Evolutionary conservation across 2,797 vertebrate species (phyloP).

Genomic region (Coracias cyanogaster): DNA sequence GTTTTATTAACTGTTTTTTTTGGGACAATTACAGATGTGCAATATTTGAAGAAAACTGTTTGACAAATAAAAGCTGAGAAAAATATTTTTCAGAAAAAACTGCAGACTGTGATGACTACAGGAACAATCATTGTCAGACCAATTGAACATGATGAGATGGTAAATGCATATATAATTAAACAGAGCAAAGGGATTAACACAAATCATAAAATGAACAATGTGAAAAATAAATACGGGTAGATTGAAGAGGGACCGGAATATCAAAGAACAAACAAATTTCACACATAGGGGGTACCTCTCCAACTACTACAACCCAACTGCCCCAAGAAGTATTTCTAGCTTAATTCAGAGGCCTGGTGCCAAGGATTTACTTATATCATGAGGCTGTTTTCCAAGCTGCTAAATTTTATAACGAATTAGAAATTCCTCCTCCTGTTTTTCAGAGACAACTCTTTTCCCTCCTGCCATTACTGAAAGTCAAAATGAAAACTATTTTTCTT

Average conservation of each 20-base stretch:
- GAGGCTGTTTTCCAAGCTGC: neutral
- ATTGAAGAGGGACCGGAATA: neutral
- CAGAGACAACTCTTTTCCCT: neutral
- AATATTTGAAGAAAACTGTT: neutral
- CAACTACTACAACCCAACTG: neutral
- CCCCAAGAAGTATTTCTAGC: neutral
- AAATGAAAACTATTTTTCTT: neutral
- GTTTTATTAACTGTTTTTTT: conserved; percentile 9
- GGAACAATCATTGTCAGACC: neutral
- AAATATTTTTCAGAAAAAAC: neutral
- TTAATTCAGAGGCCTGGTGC: neutral
- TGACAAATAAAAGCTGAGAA: neutral
- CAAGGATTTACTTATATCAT: neutral
- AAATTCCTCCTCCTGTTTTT: neutral
- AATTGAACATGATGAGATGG: neutral
- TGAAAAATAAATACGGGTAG: neutral
- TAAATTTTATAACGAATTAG: neutral
- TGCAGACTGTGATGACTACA: neutral
- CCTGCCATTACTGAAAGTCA: neutral
- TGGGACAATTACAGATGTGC: conserved; percentile 3
- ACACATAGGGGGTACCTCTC: neutral
- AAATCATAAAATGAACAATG: neutral
- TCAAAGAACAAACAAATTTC: neutral
- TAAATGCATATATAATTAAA: neutral
- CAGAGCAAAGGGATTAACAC: neutral